A percentile compares a stretch with the other conserved stretches of the same genome.
These are phyloP conservation scores for Prostheceraeus crozeri DNA, from an alignment of 2,888 invertebrate species.

Conservation along the genomic window DNA sequence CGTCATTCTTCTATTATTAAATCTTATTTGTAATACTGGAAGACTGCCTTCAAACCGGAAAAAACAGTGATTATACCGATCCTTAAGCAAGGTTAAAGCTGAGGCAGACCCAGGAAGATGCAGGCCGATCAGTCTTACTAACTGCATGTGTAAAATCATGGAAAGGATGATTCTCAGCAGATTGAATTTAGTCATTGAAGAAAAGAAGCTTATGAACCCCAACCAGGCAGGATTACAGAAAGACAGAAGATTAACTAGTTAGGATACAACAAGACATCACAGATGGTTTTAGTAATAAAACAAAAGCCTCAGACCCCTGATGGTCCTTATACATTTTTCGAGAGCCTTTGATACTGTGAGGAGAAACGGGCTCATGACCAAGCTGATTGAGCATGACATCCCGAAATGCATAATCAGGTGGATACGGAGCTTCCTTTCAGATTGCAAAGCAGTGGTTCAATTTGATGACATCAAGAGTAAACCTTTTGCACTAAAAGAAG, in stretches of 20 bases:
- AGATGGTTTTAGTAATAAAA: slow-evolving; percentile 13
- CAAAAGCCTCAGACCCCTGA: neutral
- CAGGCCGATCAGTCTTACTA: too few relatives aligned
- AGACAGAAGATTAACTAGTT: slow-evolving; percentile 2
- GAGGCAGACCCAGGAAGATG: too few relatives aligned
- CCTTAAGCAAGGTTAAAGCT: too few relatives aligned
- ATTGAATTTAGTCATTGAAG: too few relatives aligned
- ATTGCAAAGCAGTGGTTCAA: neutral
- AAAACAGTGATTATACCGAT: too few relatives aligned
- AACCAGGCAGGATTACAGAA: slow-evolving; percentile 8
- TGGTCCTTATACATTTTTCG: slow-evolving; percentile 5
- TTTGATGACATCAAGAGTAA: neutral
- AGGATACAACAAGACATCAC: neutral
- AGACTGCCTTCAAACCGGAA: too few relatives aligned
- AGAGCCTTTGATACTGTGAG: slow-evolving; percentile 15
- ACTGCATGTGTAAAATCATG: too few relatives aligned
- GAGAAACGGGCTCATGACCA: slow-evolving; percentile 3
- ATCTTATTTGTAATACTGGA: too few relatives aligned
- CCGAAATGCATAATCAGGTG: neutral
- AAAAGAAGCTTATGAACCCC: too few relatives aligned
- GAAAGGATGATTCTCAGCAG: too few relatives aligned
- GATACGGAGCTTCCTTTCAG: neutral
- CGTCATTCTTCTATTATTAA: too few relatives aligned
- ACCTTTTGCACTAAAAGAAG: neutral
- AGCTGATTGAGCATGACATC: neutral